Evolutionary conservation across 2,797 vertebrate species (phyloP).

Genomic region (Melanotaenia pygmaea): DNA sequence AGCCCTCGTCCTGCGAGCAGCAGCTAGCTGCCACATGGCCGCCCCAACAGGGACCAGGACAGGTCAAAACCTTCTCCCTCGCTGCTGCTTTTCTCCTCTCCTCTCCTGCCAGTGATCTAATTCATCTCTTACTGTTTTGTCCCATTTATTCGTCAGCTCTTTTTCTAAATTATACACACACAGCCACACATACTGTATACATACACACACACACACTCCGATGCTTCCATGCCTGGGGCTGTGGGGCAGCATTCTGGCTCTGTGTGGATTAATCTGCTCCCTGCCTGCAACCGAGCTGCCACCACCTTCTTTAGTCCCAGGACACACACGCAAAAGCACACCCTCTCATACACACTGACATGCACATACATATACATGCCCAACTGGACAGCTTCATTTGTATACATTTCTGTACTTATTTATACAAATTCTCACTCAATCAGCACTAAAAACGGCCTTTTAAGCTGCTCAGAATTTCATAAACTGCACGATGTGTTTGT

Average conservation of each 20-base stretch:
- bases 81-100: constrained; percentile 44
- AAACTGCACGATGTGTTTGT: constrained; percentile 29
- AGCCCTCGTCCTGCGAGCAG: constrained; percentile 75
- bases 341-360: constrained; percentile 13
- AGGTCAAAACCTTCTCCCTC: constrained; percentile 62
- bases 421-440: constrained; percentile 32
- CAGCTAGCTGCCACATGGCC: constrained; percentile 81
- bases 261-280: constrained; percentile 87
- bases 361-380: constrained; percentile 37
- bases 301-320: constrained; percentile 77
- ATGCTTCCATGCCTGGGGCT: constrained; percentile 73
- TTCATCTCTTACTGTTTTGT: constrained; percentile 41
- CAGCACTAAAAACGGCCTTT: constrained; percentile 33
- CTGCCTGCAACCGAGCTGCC: constrained; percentile 86
- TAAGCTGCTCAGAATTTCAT: constrained; percentile 57
- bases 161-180: constrained; percentile 44
- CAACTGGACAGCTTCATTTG: constrained; percentile 42
- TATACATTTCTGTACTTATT: constrained; percentile 48
- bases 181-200: constrained; percentile 23
- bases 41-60: constrained; percentile 73
- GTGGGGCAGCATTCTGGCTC: constrained; percentile 85
- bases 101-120: constrained; percentile 30
- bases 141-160: constrained; percentile 56
- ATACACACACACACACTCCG: constrained; percentile 39
- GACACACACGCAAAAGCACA: constrained; percentile 51